Evolutionary conservation across 2,797 vertebrate species (phyloP).

Genomic region (Sebastes itinus): DNA sequence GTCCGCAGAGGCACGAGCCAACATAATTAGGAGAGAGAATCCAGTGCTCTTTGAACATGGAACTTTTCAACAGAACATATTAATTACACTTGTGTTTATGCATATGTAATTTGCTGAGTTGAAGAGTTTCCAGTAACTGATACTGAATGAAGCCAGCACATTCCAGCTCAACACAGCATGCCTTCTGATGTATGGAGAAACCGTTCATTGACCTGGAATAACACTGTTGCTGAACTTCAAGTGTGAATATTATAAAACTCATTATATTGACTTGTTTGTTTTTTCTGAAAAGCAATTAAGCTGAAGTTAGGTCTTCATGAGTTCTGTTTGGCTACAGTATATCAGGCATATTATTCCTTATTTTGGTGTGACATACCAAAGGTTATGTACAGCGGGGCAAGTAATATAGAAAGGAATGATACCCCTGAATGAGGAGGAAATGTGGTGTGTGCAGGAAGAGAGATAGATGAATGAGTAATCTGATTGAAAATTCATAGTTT

Average conservation of each 20-base stretch:
- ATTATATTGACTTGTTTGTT: neutral
- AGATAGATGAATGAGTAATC: slow-evolving; percentile 7
- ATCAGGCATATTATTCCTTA: neutral
- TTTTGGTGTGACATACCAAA: neutral
- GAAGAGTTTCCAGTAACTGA: slow-evolving; percentile 57
- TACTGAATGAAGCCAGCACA: slow-evolving; percentile 41
- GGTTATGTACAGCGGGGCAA: neutral
- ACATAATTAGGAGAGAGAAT: slow-evolving; percentile 75
- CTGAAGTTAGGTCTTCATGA: neutral
- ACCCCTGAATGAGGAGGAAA: neutral
- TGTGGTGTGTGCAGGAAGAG: neutral
- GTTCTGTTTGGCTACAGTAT: neutral
- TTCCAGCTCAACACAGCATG: slow-evolving; percentile 28
- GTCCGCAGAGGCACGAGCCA: slow-evolving; percentile 66
- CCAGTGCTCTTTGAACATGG: slow-evolving; percentile 75
- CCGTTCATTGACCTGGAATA: slow-evolving; percentile 12
- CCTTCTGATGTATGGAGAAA: slow-evolving; percentile 21
- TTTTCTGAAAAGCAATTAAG: neutral
- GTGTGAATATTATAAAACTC: neutral
- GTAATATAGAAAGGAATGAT: neutral
- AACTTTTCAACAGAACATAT: slow-evolving; percentile 69
- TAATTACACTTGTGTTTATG: slow-evolving; percentile 73
- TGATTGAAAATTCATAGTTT: slow-evolving; percentile 12
- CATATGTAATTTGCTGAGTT: slow-evolving; percentile 63
- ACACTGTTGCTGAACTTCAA: slow-evolving; percentile 13